Evolutionary conservation across 2,888 invertebrate genomes (phyloP), one percentile per base, ranked within the genome.

Genomic region (Lutraria lutraria): DNA sequence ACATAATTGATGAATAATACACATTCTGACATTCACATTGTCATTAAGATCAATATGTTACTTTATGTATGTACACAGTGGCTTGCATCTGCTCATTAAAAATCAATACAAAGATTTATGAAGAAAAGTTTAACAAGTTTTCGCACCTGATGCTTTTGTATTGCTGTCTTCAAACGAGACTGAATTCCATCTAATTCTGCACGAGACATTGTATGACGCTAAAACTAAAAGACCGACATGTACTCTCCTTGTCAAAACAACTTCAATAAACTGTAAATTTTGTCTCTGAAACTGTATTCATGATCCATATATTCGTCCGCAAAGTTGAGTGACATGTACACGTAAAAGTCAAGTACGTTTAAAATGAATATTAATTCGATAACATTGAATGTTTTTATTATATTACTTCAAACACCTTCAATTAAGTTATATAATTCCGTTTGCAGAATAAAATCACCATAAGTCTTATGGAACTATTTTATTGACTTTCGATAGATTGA

Each of bases 81-180:
- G 0, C 8, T 25, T 53, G 25, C 52, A 81, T 54, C 54, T 81
- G 52, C 52, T 81, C 25, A 52, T 81, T 53, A 81, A 53, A 81
- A 81, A 81, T 53, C 81, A 54, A 81, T 81, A 81, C 21, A 52
- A 81, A 81, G 81, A 54, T 53, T 52, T 25, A 54, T 81, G 52
- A 53, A 81, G 25, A n/a, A 52, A 81, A 83, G 52, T 83, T 83
- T 72, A 72, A 15, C 34, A 83, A 83, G 52, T 83, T 83, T 83
- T 68, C 43, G 29, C 93, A 96, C 96, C 96, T 96, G 96, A 93
- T 96, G 96, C 93, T 93, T 96, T 93, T 95, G 95, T 87, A 96
- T 96, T 43, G 96, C 95, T 88, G 94, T 92, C 93, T 95, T 96
- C 88, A 96, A 93, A 92, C 95, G 95, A 52, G 92, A 93, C 91